Evolutionary conservation across 2,113 vertebrate species (phyloP), one percentile per base, ranked within the genome.

Genomic region (Astur gentilis): DNA sequence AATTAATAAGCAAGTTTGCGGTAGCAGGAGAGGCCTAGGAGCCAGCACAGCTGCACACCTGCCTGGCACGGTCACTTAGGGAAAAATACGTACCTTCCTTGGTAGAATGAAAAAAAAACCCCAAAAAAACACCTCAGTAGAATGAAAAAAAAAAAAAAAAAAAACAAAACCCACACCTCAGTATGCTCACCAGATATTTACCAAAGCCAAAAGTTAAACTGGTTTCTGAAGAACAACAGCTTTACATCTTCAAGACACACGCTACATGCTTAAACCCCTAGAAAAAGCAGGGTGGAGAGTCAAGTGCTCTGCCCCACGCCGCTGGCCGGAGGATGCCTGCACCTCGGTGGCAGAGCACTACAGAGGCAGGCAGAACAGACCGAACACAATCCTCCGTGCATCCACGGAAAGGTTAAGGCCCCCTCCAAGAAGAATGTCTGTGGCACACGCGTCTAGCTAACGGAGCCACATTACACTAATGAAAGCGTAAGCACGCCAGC

Each of bases 1-100:
- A 80, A 90, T 86, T 27, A 80, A 58, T 49, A 91, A 90, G 78
- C n/a, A 71, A 83, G 52, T 32, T 4, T 87, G 73, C 3, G 4
- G 38, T 38, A 87, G 64, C 65, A 64, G 38, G 42, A 75, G n/a
- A 64, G 26, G 49, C 18, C 20, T 12, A 57, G 10, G 26, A 2
- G 0, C 60, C 23, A 62, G 36, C 5, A 6, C 8, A 66, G 38
- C 58, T 8, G 2, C 40, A n/a, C 1, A 1, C 27, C 36, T 34
- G 32, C 18, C 47, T 67, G 40, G 36, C 18, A 31, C 9, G 32
- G 54, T 67, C 11, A 3, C 14, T 42, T 25, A 31, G 16, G 42
- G 21, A 44, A 83, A 89, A 44, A 40, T 13, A 82, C 2, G 6
- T 21, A 11, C 44, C 31, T 31, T 64, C 27, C 60, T 36, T 4